phyloP scores from a whole-genome alignment of 2,888 invertebrate genomes.

The Herminia tarsipennalis region DNA sequence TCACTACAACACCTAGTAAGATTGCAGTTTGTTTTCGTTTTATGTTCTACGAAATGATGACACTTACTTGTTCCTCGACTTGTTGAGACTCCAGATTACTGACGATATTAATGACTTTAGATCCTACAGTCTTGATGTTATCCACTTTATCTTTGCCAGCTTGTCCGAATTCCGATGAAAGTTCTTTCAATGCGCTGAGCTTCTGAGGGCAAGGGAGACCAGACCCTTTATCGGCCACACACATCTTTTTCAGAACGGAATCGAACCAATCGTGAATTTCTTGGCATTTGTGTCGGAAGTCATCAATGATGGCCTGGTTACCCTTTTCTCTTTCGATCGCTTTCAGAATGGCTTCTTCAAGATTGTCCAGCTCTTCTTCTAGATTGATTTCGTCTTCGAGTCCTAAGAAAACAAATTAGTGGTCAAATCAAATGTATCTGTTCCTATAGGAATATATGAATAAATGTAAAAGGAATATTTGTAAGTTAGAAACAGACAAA shows the following conservation, averaged over 20 bases:
- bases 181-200: conserved; percentile 89
- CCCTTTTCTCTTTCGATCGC: conserved; percentile 91
- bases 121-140: conserved; percentile 89
- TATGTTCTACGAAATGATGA: not conserved
- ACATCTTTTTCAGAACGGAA: conserved; percentile 91
- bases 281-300: conserved; percentile 90
- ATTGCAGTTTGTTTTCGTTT: not conserved
- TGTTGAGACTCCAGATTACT: conserved; percentile 96
- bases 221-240: conserved; percentile 93
- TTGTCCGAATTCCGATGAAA: conserved; percentile 90
- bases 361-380: conserved; percentile 89
- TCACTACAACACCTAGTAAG: not conserved
- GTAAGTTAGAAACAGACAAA: too few relatives aligned
- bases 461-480: not conserved
- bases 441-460: not conserved
- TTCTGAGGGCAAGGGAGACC: conserved; percentile 93
- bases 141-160: conserved; percentile 90
- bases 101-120: conserved; percentile 91
- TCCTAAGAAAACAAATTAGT: conserved; percentile 53
- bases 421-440: not conserved
- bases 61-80: conserved; percentile 92
- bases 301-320: conserved; percentile 91
- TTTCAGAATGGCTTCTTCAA: conserved; percentile 89
- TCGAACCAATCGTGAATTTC: conserved; percentile 94
- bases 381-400: conserved; percentile 89